Evolutionary conservation across 2,797 vertebrate genomes (phyloP).

Genomic region (Gambelia wislizenii): DNA sequence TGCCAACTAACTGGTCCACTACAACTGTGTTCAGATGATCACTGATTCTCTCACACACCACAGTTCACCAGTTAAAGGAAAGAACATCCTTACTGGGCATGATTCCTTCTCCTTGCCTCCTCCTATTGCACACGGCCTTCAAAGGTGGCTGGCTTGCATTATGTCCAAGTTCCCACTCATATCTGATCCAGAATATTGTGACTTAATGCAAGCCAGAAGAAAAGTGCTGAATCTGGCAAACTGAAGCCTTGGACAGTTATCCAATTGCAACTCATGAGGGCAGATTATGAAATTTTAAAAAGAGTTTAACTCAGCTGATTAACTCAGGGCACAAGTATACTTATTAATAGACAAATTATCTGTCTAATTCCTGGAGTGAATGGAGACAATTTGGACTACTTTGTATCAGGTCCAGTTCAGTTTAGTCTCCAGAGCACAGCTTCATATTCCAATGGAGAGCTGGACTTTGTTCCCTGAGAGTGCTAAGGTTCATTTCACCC

Average conservation of each 20-base stretch:
- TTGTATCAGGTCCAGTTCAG: too few relatives aligned
- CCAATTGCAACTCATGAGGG: not conserved
- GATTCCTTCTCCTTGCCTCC: not conserved
- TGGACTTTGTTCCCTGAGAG: too few relatives aligned
- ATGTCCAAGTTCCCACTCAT: not conserved
- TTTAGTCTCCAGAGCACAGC: too few relatives aligned
- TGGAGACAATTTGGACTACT: too few relatives aligned
- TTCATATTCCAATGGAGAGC: too few relatives aligned
- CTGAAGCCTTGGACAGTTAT: not conserved
- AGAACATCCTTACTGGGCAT: too few relatives aligned
- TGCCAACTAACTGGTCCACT: not conserved
- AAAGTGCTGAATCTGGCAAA: not conserved
- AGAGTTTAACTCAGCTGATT: not conserved
- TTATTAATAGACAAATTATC: too few relatives aligned
- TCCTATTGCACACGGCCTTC: not conserved
- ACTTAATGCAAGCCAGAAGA: not conserved
- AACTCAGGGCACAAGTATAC: too few relatives aligned
- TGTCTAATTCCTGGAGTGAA: not conserved
- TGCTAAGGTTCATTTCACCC: too few relatives aligned
- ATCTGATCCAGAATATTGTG: not conserved
- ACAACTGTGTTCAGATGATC: not conserved
- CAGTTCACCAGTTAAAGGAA: not conserved
- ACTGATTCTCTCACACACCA: not conserved
- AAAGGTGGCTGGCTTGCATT: not conserved
- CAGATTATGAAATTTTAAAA: not conserved